Conservation (phyloP, 2,113 vertebrate species). For the Brienomyrus longianalis region DNA sequence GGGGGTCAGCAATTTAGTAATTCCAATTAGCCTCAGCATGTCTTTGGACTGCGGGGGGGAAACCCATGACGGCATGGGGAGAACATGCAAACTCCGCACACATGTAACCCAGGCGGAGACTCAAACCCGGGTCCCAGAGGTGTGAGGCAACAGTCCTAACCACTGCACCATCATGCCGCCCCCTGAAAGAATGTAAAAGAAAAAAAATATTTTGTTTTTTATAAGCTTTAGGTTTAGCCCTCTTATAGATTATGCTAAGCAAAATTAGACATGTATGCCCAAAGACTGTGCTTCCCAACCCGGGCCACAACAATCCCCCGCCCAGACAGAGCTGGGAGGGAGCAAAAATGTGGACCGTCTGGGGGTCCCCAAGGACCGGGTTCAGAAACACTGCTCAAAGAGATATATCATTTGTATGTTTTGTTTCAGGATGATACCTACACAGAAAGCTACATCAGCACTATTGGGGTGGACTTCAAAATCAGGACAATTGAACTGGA, state of each 20-base stretch:
- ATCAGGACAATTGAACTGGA: conserved; percentile 97
- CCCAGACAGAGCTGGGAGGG: neutral
- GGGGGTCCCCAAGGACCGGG: neutral
- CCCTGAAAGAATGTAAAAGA: neutral
- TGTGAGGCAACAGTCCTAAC: too few species aligned
- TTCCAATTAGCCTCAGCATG: too few species aligned
- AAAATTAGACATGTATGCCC: neutral
- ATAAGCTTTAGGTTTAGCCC: neutral
- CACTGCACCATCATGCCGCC: too few species aligned
- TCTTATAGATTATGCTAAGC: neutral
- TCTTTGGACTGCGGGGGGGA: too few species aligned
- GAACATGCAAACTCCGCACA: too few species aligned
- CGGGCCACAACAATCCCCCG: neutral
- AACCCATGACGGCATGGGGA: too few species aligned
- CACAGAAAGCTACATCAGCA: conserved; percentile 97
- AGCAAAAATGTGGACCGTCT: neutral
- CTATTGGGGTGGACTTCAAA: conserved; percentile 97
- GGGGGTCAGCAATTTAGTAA: too few species aligned
- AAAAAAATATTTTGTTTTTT: neutral
- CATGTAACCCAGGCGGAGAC: too few species aligned
- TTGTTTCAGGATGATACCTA: conserved; percentile 85
- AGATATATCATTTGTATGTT: neutral
- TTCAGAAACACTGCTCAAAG: neutral
- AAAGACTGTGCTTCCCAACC: neutral
- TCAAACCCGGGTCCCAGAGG: too few species aligned